These are phyloP conservation scores for Phalacrocorax pelagicus DNA, from an alignment of 2,113 vertebrate genomes.

Conservation along the genomic window DNA sequence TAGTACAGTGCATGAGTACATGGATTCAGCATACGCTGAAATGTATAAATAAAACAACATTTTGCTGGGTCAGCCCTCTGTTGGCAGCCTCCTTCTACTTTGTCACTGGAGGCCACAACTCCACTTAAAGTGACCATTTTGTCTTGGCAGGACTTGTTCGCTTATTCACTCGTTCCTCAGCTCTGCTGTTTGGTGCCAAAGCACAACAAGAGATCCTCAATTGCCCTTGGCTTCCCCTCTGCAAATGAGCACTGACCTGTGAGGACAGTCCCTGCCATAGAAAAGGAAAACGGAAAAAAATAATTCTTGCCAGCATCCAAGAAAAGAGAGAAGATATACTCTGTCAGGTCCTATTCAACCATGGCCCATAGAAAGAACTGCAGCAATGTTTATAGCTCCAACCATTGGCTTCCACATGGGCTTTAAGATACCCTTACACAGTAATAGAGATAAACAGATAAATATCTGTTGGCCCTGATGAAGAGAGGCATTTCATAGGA, in stretches of 20 bases:
- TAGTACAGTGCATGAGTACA: neutral
- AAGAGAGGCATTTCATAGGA: neutral
- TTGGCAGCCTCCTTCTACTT: constrained; percentile 1
- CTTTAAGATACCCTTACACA: neutral
- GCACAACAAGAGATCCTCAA: neutral
- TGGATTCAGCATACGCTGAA: neutral
- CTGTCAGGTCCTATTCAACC: neutral
- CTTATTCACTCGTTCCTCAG: neutral
- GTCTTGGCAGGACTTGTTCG: neutral
- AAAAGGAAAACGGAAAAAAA: neutral
- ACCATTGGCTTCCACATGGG: neutral
- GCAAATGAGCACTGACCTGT: neutral
- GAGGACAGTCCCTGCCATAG: neutral
- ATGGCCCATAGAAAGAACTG: neutral
- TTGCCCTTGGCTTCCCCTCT: neutral
- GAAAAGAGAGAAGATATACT: neutral
- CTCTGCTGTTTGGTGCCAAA: constrained; percentile 6
- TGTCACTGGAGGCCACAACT: constrained; percentile 38
- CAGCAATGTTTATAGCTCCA: neutral
- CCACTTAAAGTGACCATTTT: constrained; percentile 28
- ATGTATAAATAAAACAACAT: constrained; percentile 47
- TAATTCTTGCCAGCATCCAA: neutral
- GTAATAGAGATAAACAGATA: neutral
- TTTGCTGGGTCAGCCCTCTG: constrained; percentile 42
- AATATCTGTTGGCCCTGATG: neutral